These are phyloP conservation scores for Maconellicoccus hirsutus DNA, from an alignment of 1,140 invertebrate genomes.

Conservation along the genomic window DNA sequence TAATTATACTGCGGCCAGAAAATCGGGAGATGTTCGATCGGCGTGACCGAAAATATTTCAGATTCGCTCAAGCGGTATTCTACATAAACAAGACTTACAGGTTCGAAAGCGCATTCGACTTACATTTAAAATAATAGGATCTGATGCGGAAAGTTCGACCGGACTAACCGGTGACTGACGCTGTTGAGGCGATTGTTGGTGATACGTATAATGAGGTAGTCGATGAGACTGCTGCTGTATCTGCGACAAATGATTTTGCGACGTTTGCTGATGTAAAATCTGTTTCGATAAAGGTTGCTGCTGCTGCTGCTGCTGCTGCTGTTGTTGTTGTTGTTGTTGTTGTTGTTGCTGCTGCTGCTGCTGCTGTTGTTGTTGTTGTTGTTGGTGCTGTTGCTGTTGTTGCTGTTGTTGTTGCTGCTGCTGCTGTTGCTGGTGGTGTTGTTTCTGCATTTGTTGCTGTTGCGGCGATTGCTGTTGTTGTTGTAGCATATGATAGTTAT, in stretches of 20 bases:
- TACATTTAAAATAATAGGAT: constrained; percentile 11
- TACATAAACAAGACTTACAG: too few species aligned
- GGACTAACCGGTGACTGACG: constrained; percentile 20
- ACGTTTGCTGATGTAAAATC: constrained; percentile 28
- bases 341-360: neutral
- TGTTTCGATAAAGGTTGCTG: constrained; percentile 42
- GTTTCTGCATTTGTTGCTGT: constrained; percentile 33
- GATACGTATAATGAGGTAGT: constrained; percentile 32
- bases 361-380: constrained; percentile 10
- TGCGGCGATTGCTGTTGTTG: neutral
- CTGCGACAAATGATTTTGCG: constrained; percentile 13
- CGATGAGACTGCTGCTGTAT: constrained; percentile 27
- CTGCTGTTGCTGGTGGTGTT: too few species aligned
- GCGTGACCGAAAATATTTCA: neutral
- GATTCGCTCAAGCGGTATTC: neutral
- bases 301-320: constrained; percentile 25
- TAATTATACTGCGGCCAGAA: too few species aligned
- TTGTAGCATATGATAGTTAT: neutral
- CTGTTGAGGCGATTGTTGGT: constrained; percentile 31
- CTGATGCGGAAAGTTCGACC: neutral
- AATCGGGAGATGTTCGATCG: too few species aligned
- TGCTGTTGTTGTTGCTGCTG: too few species aligned
- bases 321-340: constrained; percentile 1
- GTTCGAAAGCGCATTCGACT: neutral
- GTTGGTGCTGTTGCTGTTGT: constrained; percentile 3